Evolutionary conservation across 2,113 vertebrate species (phyloP), one percentile per base, ranked within the genome.

Genomic region (Carettochelys insculpta): DNA sequence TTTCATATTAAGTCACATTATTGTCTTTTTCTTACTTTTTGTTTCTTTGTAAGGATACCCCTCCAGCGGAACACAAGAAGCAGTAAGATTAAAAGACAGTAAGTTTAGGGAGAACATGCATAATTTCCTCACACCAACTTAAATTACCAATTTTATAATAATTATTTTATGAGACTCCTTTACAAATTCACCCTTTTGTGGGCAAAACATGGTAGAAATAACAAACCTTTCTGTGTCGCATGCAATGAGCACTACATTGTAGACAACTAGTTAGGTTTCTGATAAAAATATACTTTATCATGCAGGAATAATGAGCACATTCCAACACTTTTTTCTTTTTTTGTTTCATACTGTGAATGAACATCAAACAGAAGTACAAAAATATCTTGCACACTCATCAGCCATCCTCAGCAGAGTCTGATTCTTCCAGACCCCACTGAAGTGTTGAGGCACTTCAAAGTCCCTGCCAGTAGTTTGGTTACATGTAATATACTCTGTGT

Each of bases 371-470:
- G 11, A 78, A 77, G 77, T 88, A 51, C 34, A 92, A 83, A 93
- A 92, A 85, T 73, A 79, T 16, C 54, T 90, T n/a, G n/a, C 88
- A 95, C 92, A 85, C 93, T 94, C 82, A 85, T 88, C 48, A 78
- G 9, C 88, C 31, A 14, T 95, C 90, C 92, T 90, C 77, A 52
- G 93, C 2, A 0, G 43, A 87, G 61, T 88, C 93, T 79, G 47
- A 34, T 50, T 79, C 47, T 94, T 5, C 92, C 48, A 82, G 54
- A 41, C 45, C 8, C 12, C 34, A 0, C 47, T 91, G 25, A 83
- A 91, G 8, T 19, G 24, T 78, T 38, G 71, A 92, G 53, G 51
- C 88, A 92, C 84, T 95, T 94, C 82, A 95, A 94, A 96, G 82
- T 47, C 51, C 9, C 3, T 71, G 90, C 68, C 61, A 90, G 61